These are phyloP conservation scores for Blastobasis adustella DNA, from an alignment of 2,888 invertebrate species.

Conservation along the genomic window DNA sequence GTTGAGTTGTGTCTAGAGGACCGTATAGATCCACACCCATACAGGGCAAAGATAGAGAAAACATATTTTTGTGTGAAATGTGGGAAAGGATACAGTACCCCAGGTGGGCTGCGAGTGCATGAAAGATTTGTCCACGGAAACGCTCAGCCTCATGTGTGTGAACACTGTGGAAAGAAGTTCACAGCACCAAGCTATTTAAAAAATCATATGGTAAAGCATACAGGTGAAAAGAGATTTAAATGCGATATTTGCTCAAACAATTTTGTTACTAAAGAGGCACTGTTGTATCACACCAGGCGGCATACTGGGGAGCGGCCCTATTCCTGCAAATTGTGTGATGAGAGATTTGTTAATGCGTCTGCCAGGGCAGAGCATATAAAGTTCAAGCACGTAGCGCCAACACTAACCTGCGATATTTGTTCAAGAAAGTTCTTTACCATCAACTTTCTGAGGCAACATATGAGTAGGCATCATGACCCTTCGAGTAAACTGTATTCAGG, in stretches of 20 bases:
- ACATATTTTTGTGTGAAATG: slow-evolving; percentile 46
- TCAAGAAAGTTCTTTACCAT: slow-evolving; percentile 55
- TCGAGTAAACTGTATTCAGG: slow-evolving; percentile 50
- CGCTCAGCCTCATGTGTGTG: slow-evolving; percentile 53
- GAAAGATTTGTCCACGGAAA: slow-evolving; percentile 54
- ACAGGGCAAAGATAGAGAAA: slow-evolving; percentile 40
- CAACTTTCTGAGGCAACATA: slow-evolving; percentile 51
- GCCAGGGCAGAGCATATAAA: slow-evolving; percentile 62
- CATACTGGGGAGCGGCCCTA: slow-evolving; percentile 66
- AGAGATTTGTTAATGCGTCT: slow-evolving; percentile 61
- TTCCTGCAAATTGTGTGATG: slow-evolving; percentile 47
- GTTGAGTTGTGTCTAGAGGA: slow-evolving; percentile 48
- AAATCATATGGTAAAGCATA: slow-evolving; percentile 57
- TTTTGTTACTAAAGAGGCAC: slow-evolving; percentile 61
- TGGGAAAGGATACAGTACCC: slow-evolving; percentile 54
- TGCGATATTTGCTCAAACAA: slow-evolving; percentile 48
- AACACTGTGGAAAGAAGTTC: slow-evolving; percentile 52
- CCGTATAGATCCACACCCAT: slow-evolving; percentile 50
- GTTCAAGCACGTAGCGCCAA: slow-evolving; percentile 57
- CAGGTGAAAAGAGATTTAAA: slow-evolving; percentile 56
- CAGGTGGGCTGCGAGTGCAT: slow-evolving; percentile 56
- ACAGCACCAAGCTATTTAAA: slow-evolving; percentile 62
- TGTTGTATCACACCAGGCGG: slow-evolving; percentile 55
- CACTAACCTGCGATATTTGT: slow-evolving; percentile 53
- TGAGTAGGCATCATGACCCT: slow-evolving; percentile 54